phyloP scores from a whole-genome alignment of 2,888 invertebrate genomes.

The Hydriomena furcata region DNA sequence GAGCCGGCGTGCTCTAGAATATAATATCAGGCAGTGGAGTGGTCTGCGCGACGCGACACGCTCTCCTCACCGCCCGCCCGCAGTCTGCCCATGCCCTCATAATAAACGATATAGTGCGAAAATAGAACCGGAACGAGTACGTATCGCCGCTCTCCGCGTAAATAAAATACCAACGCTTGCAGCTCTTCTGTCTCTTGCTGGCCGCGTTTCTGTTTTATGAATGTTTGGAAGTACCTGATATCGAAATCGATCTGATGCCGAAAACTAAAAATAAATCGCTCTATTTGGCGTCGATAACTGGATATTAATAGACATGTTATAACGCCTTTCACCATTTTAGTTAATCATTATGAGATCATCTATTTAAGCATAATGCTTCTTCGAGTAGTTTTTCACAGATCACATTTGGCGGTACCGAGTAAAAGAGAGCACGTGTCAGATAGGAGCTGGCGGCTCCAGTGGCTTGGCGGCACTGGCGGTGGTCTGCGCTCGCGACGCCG shows the following conservation, averaged over 20 bases:
- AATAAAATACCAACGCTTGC: conserved; percentile 74
- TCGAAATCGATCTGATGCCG: conserved; percentile 61
- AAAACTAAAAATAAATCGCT: conserved; percentile 18
- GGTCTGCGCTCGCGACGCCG: conserved; percentile 75
- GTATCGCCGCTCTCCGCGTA: conserved; percentile 65
- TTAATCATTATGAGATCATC: neutral
- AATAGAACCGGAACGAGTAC: conserved; percentile 72
- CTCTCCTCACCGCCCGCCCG: conserved; percentile 50
- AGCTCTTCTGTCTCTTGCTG: conserved; percentile 62
- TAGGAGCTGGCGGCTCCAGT: conserved; percentile 58
- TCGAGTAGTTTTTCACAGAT: conserved; percentile 22
- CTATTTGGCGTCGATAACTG: neutral
- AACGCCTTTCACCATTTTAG: neutral
- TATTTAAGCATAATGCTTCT: neutral
- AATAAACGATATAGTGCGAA: conserved; percentile 77
- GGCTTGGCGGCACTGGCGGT: conserved; percentile 64
- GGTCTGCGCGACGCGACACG: conserved; percentile 60
- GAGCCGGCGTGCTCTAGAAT: conserved; percentile 82
- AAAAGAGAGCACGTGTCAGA: conserved; percentile 23
- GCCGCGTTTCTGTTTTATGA: conserved; percentile 64
- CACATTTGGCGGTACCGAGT: conserved; percentile 24
- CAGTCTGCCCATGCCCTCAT: conserved; percentile 63
- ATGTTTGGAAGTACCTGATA: conserved; percentile 51
- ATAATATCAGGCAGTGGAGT: conserved; percentile 80
- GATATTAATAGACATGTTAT: neutral